Evolutionary conservation across 1,140 invertebrate genomes (phyloP).

Genomic region (Steinernema khuongi): DNA sequence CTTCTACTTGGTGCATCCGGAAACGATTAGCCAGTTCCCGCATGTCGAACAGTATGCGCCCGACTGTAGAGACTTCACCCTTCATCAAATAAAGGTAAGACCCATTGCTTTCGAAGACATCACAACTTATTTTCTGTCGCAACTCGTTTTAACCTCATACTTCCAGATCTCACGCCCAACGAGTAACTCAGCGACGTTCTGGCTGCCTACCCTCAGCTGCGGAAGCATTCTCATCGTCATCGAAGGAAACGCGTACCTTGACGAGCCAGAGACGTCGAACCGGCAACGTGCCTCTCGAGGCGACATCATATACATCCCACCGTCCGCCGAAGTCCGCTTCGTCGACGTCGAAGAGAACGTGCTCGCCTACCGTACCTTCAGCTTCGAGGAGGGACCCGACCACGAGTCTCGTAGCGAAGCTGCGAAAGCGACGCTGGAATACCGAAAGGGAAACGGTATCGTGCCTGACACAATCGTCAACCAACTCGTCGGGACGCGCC

Average conservation of each 20-base stretch:
- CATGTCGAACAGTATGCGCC: slow-evolving; percentile 51
- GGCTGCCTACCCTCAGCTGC: slow-evolving; percentile 46
- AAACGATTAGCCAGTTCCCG: slow-evolving; percentile 24
- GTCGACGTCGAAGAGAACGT: slow-evolving; percentile 15
- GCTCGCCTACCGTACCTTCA: slow-evolving; percentile 49
- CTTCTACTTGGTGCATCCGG: slow-evolving; percentile 45
- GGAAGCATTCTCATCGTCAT: slow-evolving; percentile 48
- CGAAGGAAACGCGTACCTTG: slow-evolving; percentile 38
- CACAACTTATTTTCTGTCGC: slow-evolving; percentile 16
- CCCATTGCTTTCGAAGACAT: neutral
- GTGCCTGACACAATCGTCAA: neutral
- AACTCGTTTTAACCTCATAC: slow-evolving; percentile 2
- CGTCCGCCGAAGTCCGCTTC: slow-evolving; percentile 20
- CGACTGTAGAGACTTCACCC: slow-evolving; percentile 53
- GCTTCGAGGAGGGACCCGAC: slow-evolving; percentile 46
- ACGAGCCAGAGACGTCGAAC: slow-evolving; percentile 9
- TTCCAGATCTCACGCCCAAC: slow-evolving; percentile 32
- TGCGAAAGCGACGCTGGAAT: neutral
- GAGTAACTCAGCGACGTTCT: neutral
- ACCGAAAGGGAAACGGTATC: neutral
- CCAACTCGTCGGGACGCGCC: neutral
- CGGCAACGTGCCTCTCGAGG: slow-evolving; percentile 34
- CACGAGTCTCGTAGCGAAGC: slow-evolving; percentile 27
- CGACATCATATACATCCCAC: slow-evolving; percentile 51
- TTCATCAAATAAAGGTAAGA: slow-evolving; percentile 47